Conservation (phyloP, 2,888 invertebrate genomes). For the Tenthredo mesomela region DNA sequence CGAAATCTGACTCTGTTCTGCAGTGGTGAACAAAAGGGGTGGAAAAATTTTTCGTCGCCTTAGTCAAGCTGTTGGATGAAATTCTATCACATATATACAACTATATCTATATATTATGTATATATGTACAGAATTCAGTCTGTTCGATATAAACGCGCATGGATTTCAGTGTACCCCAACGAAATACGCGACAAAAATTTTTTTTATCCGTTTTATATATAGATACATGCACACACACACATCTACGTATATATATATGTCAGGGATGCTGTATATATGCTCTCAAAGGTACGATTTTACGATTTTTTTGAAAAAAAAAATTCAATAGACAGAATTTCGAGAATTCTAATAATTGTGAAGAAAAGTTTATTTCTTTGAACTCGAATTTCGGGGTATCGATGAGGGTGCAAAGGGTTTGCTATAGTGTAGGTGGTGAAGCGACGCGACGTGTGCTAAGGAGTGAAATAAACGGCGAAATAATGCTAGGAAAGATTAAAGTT, state of each 20-base stretch:
- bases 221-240: too few relatives aligned
- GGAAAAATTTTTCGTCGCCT: constrained; percentile 2
- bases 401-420: background rate
- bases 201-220: background rate
- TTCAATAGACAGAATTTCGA: too few relatives aligned
- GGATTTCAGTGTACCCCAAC: background rate
- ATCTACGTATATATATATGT: background rate
- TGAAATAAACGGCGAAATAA: background rate
- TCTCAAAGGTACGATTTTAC: background rate
- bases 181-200: constrained; percentile 10
- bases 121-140: constrained; percentile 18
- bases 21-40: background rate
- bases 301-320: too few relatives aligned
- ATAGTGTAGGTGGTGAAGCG: too few relatives aligned
- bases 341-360: too few relatives aligned
- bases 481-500: background rate
- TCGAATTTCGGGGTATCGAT: background rate
- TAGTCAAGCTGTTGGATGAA: constrained; percentile 5
- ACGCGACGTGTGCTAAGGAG: background rate
- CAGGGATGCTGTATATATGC: background rate
- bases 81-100: background rate
- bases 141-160: constrained; percentile 34
- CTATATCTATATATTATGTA: background rate
- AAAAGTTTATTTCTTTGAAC: too few relatives aligned
- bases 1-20: background rate